Base-by-base conservation (phyloP, 35 echinoderm and acorn worm species). In the Heliocidaris tuberculata region DNA sequence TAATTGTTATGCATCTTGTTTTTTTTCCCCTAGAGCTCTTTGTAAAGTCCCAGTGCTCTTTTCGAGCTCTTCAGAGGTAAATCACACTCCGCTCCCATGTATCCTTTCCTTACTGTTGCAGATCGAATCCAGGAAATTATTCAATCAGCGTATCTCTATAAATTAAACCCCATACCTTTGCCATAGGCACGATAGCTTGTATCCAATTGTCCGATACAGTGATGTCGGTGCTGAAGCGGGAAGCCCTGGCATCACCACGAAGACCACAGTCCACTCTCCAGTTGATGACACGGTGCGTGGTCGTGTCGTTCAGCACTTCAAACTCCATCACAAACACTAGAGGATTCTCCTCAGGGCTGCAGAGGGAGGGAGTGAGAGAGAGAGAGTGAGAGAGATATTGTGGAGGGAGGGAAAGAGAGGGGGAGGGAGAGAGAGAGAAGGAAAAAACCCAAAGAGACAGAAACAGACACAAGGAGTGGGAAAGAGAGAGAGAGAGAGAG, bases 291-390 rank as follows among this genome's bases (percentile, higher is more conserved):
- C 93, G 93, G 30, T 52, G 60, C 12, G 78, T 94, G 48, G 93
- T 48, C 4, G 95, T 96, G 48, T 86, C 93, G 87, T 96, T 96
- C 85, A 89, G 93, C 61, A 96, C 93, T 60, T 96, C 95, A 96
- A 96, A 96, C 50, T 96, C 95, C 13, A 96, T 56, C 49, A 92
- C 49, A 92, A 92, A 92, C 90, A 92, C 47, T 30, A 92, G 90
- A 48, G 90, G 90, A 29, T 56, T 92, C 90, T 92, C 90, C 90
- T 92, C 90, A 9, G 90, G 90, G 49, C 90, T 92, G 49, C 47
- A 48, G 27, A 42, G 10, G 27, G 31, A 42, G 31, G 8, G 86
- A 13, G 86, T 30, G 86, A 9, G 31, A 15, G 31, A 32, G 60
- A 65, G 59, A 12, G 59, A 60, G 59, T 15, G 59, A 42, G 86